These are phyloP conservation scores for Dryoscopus gambensis DNA, from an alignment of 2,113 vertebrate genomes.

Conservation along the genomic window DNA sequence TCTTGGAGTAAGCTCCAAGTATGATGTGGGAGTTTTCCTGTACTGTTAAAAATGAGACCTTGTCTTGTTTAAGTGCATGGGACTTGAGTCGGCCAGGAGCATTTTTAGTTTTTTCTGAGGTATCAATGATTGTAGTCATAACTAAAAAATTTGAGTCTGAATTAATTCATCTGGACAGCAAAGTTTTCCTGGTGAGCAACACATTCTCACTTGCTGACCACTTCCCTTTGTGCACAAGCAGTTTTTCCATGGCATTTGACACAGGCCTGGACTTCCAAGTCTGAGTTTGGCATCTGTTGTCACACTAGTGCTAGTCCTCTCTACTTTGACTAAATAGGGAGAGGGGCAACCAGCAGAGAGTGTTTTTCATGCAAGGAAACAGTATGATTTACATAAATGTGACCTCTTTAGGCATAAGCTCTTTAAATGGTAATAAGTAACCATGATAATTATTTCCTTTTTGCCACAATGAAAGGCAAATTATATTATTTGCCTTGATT, in stretches of 20 bases:
- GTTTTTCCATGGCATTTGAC: background rate
- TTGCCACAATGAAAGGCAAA: background rate
- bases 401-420: background rate
- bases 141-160: background rate
- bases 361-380: background rate
- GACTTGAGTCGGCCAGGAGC: background rate
- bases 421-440: background rate
- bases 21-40: background rate
- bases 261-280: background rate
- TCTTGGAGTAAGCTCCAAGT: background rate
- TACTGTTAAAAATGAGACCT: background rate
- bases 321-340: background rate
- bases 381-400: background rate
- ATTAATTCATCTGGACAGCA: background rate
- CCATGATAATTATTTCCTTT: background rate
- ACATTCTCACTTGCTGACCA: background rate
- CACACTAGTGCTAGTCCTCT: background rate
- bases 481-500: background rate
- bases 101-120: background rate
- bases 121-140: background rate
- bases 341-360: background rate
- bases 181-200: background rate
- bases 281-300: background rate
- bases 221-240: background rate
- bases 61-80: background rate